Evolutionary conservation across 2,888 invertebrate genomes (phyloP).

Genomic region (Parnassius smintheus): DNA sequence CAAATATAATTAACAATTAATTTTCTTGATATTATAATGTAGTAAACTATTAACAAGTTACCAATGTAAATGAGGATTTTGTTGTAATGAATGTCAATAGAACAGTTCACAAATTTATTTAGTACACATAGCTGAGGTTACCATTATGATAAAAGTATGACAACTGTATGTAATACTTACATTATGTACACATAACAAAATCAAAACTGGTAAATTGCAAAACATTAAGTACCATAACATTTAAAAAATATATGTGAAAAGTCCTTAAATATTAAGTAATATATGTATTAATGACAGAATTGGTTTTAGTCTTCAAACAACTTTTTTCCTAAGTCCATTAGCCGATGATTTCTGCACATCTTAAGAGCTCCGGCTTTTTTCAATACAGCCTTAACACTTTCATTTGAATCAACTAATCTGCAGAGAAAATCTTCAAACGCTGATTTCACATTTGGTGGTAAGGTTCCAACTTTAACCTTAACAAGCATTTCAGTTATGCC

Average conservation of each 20-base stretch:
- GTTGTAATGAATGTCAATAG: too few relatives aligned
- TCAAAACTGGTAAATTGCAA: constrained; percentile 19
- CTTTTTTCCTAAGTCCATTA: constrained; percentile 94
- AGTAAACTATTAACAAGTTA: not conserved
- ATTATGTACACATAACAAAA: constrained; percentile 24
- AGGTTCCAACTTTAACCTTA: constrained; percentile 90
- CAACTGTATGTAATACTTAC: constrained; percentile 21
- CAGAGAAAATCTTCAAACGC: constrained; percentile 95
- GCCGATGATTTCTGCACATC: constrained; percentile 91
- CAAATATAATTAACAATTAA: constrained; percentile 11
- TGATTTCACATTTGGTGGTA: constrained; percentile 91
- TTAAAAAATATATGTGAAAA: not conserved
- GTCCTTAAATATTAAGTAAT: not conserved
- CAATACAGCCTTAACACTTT: constrained; percentile 86
- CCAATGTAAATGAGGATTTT: not conserved
- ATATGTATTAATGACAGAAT: not conserved
- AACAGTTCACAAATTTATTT: constrained; percentile 10
- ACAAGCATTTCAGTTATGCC: constrained; percentile 91
- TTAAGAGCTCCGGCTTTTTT: constrained; percentile 91
- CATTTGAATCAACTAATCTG: constrained; percentile 90
- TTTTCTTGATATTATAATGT: not conserved
- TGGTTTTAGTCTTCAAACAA: constrained; percentile 89
- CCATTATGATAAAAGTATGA: constrained; percentile 4
- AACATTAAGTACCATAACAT: constrained; percentile 16
- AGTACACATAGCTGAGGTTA: too few relatives aligned